A percentile compares a stretch with the other conserved stretches of the same genome.
These are phyloP conservation scores for Botia almorhae DNA, from an alignment of 2,797 vertebrate species.

Conservation along the genomic window DNA sequence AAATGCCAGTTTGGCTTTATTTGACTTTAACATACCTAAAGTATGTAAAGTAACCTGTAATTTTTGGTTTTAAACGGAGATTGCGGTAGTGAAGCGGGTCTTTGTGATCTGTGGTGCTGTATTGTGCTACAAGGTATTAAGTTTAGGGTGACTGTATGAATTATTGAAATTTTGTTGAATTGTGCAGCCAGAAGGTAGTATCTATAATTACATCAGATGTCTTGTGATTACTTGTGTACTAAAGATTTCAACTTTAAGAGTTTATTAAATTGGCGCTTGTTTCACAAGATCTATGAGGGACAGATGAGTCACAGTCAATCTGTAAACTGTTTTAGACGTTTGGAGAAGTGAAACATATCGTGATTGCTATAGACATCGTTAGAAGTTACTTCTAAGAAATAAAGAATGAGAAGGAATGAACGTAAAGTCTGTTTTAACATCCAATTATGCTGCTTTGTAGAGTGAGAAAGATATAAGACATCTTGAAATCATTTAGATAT, in stretches of 20 bases:
- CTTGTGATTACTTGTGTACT: no score
- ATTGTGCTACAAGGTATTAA: background rate
- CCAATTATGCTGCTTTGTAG: constrained; percentile 5
- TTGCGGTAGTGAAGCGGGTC: no score
- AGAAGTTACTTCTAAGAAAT: background rate
- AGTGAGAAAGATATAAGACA: constrained; percentile 8
- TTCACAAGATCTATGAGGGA: background rate
- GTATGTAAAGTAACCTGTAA: no score
- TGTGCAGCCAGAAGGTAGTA: background rate
- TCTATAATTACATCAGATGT: background rate
- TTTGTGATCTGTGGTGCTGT: background rate
- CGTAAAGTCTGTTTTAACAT: background rate
- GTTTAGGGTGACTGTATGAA: background rate
- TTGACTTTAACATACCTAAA: no score
- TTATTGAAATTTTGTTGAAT: background rate
- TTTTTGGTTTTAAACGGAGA: no score
- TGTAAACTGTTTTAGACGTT: background rate
- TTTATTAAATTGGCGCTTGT: no score
- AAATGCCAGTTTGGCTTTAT: no score
- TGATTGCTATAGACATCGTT: background rate
- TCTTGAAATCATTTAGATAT: constrained; percentile 29
- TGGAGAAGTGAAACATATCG: constrained; percentile 24
- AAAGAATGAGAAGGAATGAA: background rate
- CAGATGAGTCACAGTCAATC: constrained; percentile 9
- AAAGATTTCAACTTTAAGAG: no score